These are phyloP conservation scores for Macrosiphum euphorbiae DNA, from an alignment of 2,888 invertebrate species.

Conservation along the genomic window DNA sequence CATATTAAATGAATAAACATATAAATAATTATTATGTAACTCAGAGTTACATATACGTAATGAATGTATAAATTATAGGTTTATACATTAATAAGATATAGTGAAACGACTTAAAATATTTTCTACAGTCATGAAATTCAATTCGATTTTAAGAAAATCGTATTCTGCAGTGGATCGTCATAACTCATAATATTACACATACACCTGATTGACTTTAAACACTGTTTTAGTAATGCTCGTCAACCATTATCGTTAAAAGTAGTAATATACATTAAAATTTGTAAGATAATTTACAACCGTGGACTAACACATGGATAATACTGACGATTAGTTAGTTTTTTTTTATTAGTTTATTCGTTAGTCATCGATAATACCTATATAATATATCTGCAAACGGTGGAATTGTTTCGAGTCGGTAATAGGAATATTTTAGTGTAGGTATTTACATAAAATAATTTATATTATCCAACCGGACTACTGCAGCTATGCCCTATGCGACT, in stretches of 20 bases:
- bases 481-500: background rate
- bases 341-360: too few species aligned
- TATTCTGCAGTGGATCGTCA: background rate
- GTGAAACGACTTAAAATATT: background rate
- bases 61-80: background rate
- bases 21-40: background rate
- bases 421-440: background rate
- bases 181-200: background rate
- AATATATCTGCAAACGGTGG: background rate
- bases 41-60: background rate
- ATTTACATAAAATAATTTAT: background rate
- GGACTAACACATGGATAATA: background rate
- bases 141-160: background rate
- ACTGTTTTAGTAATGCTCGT: background rate
- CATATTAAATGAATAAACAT: background rate
- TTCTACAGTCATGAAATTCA: background rate
- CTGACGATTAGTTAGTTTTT: background rate
- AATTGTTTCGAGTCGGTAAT: slow-evolving; percentile 21
- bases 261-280: too few species aligned
- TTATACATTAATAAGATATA: background rate
- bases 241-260: background rate
- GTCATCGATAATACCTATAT: background rate
- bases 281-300: background rate
- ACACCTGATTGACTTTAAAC: background rate
- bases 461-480: background rate